phyloP scores from a whole-genome alignment of 2,113 vertebrate species.

The Burhinus bistriatus region DNA sequence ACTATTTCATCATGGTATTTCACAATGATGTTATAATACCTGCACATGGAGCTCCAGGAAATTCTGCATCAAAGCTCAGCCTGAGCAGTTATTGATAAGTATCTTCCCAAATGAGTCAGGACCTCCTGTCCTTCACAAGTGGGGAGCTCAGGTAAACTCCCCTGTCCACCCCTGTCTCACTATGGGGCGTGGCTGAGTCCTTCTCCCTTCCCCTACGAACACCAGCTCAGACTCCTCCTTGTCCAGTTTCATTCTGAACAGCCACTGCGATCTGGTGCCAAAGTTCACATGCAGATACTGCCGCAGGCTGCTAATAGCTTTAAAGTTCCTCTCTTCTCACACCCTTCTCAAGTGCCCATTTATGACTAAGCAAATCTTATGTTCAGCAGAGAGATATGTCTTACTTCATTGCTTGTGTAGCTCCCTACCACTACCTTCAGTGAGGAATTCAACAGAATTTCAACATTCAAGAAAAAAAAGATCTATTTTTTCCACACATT shows the following conservation, averaged over 20 bases:
- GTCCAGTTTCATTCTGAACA: neutral
- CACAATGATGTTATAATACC: neutral
- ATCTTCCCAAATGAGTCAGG: neutral
- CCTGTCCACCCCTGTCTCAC: fast-evolving
- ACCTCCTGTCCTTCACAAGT: neutral
- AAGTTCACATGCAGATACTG: neutral
- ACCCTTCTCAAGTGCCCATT: neutral
- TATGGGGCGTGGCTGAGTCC: neutral
- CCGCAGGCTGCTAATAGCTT: neutral
- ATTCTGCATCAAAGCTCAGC: neutral
- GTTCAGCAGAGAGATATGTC: neutral
- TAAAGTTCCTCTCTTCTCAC: neutral
- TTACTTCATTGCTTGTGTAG: neutral
- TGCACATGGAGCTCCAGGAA: neutral
- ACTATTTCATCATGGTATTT: neutral
- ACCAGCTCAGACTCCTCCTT: neutral
- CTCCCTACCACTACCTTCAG: neutral
- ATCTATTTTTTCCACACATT: neutral
- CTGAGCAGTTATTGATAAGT: neutral
- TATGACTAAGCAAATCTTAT: neutral
- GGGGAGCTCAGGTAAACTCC: neutral
- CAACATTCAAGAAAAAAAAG: neutral
- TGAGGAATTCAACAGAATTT: neutral
- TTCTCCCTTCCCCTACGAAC: neutral
- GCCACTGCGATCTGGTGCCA: neutral